Base-by-base conservation (phyloP, 2,113 vertebrate species). In the Anoplopoma fimbria region DNA sequence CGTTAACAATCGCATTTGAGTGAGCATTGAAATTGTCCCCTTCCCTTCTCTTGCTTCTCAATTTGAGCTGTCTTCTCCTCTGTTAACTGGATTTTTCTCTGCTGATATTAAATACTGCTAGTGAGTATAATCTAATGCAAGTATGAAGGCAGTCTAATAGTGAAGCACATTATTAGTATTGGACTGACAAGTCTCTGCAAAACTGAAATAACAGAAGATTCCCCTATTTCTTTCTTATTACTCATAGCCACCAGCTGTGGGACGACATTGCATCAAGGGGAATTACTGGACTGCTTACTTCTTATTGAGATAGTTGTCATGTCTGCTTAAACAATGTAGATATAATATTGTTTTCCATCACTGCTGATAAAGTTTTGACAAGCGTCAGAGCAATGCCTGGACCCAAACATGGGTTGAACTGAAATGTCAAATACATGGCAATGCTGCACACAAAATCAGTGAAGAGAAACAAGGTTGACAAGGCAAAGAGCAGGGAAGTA, bases 391-490 rank as follows among this genome's bases (percentile, higher is more conserved):
- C 75, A 76, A 34, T 25, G 81, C 33, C 71, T 62, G 31, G 13
- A 89, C 75, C 79, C 83, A 75, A 81, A 88, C 33, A 71, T 15
- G 12, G 60, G 70, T 33, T 72, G 69, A 82, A 80, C 69, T 69
- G 71, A 89, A 87, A 87, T 63, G 86, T 90, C 89, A 89, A 86
- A 81, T 29, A 88, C 69, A 47, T 75, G 53, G 73, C 87, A 83
- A 14, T 25, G 78, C 79, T 74, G 82, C 79, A 84, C 80, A 90
- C 80, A 88, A 82, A 90, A 69, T 21, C 86, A 85, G 82, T 79
- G 87, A 80, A 89, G 90, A 79, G 90, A 73, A 86, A 89, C 84
- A 82, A 79, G 70, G 82, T 72, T 90, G 93, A 89, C 89, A 79
- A 81, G 90, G 86, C 83, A 82, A 69, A 78, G 61, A 85, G 81